phyloP scores from a whole-genome alignment of 2,797 vertebrate genomes.

The Hirundo rustica region DNA sequence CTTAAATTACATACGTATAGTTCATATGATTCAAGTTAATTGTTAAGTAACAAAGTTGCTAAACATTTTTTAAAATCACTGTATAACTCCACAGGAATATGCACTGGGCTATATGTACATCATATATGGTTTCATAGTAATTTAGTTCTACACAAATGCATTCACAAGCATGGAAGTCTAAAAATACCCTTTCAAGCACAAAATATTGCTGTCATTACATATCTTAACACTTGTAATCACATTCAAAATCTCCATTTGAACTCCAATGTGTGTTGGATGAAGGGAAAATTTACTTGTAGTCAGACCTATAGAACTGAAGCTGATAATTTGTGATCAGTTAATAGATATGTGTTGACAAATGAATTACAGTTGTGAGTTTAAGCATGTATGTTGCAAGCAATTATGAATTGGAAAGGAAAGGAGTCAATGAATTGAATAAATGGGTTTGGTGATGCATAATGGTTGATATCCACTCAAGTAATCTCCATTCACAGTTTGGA shows the following conservation, averaged over 20 bases:
- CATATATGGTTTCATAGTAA: not conserved
- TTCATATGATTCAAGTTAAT: not conserved
- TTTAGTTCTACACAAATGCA: not conserved
- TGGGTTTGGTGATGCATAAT: not conserved
- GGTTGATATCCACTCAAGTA: not conserved
- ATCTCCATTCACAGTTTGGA: not conserved
- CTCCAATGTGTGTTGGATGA: not conserved
- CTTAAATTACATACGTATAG: not conserved
- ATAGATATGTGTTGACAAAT: conserved; percentile 27
- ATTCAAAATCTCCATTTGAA: not conserved
- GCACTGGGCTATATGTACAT: not conserved
- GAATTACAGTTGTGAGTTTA: not conserved
- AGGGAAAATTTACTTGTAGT: conserved; percentile 1
- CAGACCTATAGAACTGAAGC: not conserved
- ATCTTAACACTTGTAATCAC: not conserved
- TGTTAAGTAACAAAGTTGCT: not conserved
- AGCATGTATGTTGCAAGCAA: not conserved
- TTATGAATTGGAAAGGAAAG: not conserved
- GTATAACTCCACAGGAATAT: not conserved
- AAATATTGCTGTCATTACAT: not conserved
- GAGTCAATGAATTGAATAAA: not conserved
- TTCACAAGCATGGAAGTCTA: not conserved
- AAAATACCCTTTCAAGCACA: not conserved
- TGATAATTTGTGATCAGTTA: conserved; percentile 23
- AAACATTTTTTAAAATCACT: not conserved